A percentile compares a stretch with the other conserved stretches of the same genome.
Conservation (phyloP, 2,797 vertebrate genomes). For the Sebastes matsubarae region DNA sequence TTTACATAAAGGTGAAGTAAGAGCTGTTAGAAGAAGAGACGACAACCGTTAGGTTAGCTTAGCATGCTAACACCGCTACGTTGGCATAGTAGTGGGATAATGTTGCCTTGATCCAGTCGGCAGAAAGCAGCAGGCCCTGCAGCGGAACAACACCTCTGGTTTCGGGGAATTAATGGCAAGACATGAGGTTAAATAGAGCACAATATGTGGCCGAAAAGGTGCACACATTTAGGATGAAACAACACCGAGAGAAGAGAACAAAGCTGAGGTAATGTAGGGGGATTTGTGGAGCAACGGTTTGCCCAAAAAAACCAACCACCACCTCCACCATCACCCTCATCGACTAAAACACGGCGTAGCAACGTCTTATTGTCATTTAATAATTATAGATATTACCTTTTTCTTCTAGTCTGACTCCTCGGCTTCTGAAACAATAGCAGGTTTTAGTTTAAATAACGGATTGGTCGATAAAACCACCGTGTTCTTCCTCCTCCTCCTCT, state of each 20-base stretch:
- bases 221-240: too few species aligned
- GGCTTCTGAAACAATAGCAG: neutral
- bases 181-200: too few species aligned
- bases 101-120: too few species aligned
- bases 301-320: neutral
- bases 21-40: too few species aligned
- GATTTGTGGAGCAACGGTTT: neutral
- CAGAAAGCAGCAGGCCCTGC: too few species aligned
- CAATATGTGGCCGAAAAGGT: too few species aligned
- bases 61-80: too few species aligned
- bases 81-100: too few species aligned
- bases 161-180: too few species aligned
- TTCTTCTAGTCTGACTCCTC: constrained; percentile 15
- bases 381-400: constrained; percentile 54
- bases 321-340: neutral
- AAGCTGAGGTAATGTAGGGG: neutral
- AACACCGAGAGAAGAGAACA: neutral
- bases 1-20: too few species aligned
- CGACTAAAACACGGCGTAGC: constrained; percentile 10
- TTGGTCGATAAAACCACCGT: constrained; percentile 48
- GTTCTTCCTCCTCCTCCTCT: constrained; percentile 30
- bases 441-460: constrained; percentile 32
- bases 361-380: neutral
- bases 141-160: too few species aligned
- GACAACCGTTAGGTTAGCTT: too few species aligned